Evolutionary conservation across 2,797 vertebrate genomes (phyloP).

Genomic region (Pachyuromys duprasi): DNA sequence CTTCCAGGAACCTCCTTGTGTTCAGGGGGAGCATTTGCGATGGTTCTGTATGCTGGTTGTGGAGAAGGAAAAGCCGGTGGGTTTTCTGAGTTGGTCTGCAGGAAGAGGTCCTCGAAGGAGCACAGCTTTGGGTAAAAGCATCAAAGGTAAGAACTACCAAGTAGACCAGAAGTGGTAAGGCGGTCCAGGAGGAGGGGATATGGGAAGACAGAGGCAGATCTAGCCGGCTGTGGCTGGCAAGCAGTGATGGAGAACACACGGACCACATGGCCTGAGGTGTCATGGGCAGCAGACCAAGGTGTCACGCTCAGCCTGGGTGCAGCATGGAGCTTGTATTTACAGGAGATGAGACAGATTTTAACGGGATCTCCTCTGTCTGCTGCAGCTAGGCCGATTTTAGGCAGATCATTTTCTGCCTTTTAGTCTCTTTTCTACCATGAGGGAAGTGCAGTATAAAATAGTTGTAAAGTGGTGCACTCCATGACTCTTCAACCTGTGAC

Average conservation of each 20-base stretch:
- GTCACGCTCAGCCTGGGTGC: background rate
- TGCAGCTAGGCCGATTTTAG: background rate
- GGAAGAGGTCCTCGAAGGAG: slow-evolving; percentile 35
- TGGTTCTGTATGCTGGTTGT: background rate
- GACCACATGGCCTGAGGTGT: background rate
- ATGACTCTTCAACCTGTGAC: background rate
- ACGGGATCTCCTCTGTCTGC: background rate
- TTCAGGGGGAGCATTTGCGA: background rate
- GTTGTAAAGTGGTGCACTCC: background rate
- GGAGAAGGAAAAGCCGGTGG: background rate
- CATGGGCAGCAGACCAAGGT: background rate
- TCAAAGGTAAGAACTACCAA: background rate
- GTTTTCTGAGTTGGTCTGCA: background rate
- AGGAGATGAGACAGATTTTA: background rate
- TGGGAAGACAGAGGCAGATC: background rate
- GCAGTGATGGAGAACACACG: background rate
- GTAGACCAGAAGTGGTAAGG: background rate
- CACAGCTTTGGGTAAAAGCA: slow-evolving; percentile 15
- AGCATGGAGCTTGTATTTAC: background rate
- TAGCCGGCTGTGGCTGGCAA: background rate
- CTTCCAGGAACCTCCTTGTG: background rate
- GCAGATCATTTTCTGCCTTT: background rate
- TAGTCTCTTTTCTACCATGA: background rate
- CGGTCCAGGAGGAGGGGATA: slow-evolving; percentile 8
- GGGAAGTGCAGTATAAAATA: background rate